phyloP scores from a whole-genome alignment of 1,140 invertebrate species.

The Eriocheir sinensis region DNA sequence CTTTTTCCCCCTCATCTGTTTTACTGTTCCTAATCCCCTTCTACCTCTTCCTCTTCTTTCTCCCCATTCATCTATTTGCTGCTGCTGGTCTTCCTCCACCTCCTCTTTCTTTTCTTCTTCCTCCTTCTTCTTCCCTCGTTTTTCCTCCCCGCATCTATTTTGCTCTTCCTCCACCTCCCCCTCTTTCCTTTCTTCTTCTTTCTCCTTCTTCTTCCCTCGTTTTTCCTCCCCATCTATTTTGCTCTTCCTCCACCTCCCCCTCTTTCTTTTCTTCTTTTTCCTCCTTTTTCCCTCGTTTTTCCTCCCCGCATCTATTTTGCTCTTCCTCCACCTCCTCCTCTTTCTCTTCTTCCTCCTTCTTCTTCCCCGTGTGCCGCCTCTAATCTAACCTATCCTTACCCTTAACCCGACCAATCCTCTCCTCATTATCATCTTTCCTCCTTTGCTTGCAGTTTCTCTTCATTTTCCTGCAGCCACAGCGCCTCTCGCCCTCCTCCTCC shows the following conservation, averaged over 20 bases:
- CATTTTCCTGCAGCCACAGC: background rate
- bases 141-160: too few species aligned
- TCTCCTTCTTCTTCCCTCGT: background rate
- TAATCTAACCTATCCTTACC: background rate
- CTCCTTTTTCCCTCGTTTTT: background rate
- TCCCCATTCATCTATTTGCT: too few species aligned
- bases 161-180: background rate
- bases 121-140: background rate
- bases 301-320: too few species aligned
- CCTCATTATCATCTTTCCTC: background rate
- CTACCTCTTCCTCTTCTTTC: too few species aligned
- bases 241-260: background rate
- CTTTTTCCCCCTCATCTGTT: background rate
- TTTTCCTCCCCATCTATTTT: too few species aligned
- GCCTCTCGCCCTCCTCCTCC: too few species aligned
- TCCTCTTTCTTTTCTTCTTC: too few species aligned
- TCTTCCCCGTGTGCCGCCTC: background rate
- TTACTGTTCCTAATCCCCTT: too few species aligned
- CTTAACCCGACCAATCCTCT: background rate
- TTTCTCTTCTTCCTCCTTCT: background rate
- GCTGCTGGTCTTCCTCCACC: background rate
- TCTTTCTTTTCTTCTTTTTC: background rate
- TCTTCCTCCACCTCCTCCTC: background rate
- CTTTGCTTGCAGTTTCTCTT: background rate
- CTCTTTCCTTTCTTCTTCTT: too few species aligned